These are phyloP conservation scores for Montipora capitata DNA, from an alignment of 92 coral and sea anemone genomes.

Conservation along the genomic window DNA sequence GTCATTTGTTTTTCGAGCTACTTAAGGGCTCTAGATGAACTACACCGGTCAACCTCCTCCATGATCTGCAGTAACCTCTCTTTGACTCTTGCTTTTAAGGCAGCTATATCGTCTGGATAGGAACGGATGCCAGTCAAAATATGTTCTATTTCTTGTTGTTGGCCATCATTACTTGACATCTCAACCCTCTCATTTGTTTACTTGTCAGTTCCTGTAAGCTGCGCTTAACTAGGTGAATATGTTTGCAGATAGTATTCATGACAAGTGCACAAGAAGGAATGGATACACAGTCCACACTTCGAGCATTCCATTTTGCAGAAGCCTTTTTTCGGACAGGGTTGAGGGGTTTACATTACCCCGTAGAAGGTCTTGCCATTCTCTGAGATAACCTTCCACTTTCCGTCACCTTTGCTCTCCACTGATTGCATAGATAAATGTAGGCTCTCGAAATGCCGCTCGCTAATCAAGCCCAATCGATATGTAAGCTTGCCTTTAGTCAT, in stretches of 20 bases:
- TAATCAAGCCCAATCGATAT: background rate
- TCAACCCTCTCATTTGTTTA: no score
- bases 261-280: slow-evolving; percentile 13
- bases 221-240: slow-evolving; percentile 27
- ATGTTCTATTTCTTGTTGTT: background rate
- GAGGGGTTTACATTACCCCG: background rate
- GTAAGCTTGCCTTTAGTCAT: background rate
- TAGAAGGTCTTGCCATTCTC: slow-evolving; percentile 19
- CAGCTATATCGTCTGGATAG: background rate
- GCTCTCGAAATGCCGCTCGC: background rate
- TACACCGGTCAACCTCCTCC: background rate
- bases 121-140: slow-evolving; percentile 2
- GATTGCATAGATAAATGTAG: background rate
- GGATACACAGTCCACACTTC: slow-evolving; percentile 17
- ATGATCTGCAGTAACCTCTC: slow-evolving; percentile 6
- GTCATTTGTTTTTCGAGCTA: slow-evolving; percentile 32
- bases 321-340: background rate
- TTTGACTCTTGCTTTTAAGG: slow-evolving; percentile 26
- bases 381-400: background rate
- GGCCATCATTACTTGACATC: no score
- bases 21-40: background rate
- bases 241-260: slow-evolving; percentile 28
- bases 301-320: background rate
- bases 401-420: no score
- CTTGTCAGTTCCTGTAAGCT: no score